Percentiles rank a stretch among this genome's conserved stretches.
Evolutionary conservation across 1,140 invertebrate species (phyloP).

Genomic region (Caerostris darwini): DNA sequence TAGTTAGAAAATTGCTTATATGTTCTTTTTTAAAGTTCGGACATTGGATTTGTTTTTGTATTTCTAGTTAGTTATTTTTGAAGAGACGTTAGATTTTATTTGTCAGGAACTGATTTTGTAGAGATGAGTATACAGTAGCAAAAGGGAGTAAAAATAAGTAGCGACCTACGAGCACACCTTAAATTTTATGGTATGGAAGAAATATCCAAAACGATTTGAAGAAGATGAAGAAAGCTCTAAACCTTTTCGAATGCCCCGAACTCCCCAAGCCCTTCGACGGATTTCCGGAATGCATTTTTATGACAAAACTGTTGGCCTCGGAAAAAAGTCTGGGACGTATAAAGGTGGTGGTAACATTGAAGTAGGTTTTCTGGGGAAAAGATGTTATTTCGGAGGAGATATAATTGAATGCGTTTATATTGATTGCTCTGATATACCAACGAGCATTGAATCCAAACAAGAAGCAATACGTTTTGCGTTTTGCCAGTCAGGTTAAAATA

Average conservation of each 20-base stretch:
- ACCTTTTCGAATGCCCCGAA: slow-evolving; percentile 6
- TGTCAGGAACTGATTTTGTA: slow-evolving; percentile 5
- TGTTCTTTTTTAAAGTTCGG: no score
- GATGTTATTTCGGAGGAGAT: not conserved
- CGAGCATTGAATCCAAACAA: not conserved
- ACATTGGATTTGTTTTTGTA: not conserved
- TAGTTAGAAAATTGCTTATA: no score
- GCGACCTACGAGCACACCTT: not conserved
- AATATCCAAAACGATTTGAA: slow-evolving; percentile 32
- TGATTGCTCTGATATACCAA: not conserved
- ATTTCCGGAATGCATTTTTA: not conserved
- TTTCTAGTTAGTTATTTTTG: not conserved
- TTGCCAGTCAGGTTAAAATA: not conserved
- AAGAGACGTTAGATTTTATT: not conserved
- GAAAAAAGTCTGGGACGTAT: not conserved
- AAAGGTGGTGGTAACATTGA: not conserved
- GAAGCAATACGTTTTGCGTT: not conserved
- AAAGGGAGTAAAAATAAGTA: slow-evolving; percentile 23
- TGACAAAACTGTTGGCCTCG: slow-evolving; percentile 2
- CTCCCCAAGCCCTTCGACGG: slow-evolving; percentile 3
- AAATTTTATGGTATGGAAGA: slow-evolving; percentile 22
- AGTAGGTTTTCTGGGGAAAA: not conserved
- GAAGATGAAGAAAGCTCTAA: slow-evolving; percentile 36
- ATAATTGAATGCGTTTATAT: slow-evolving; percentile 29
- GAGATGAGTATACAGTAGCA: not conserved